Evolutionary conservation across 2,797 vertebrate genomes (phyloP).

Genomic region (Australoheros facetus): DNA sequence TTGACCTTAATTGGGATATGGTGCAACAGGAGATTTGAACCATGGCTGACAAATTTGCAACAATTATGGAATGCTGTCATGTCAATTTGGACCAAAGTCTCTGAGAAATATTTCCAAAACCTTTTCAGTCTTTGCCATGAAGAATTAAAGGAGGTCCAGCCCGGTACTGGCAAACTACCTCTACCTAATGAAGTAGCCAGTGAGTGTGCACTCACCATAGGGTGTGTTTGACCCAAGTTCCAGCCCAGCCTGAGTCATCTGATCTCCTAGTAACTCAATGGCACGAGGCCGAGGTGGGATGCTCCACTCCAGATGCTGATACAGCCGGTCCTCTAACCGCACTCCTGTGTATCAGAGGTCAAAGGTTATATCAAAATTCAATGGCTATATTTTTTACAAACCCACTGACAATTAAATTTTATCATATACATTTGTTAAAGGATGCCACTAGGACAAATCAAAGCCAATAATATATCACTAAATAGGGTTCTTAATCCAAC

Average conservation of each 20-base stretch:
- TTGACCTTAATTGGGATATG: too few relatives aligned
- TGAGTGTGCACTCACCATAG: constrained; percentile 83
- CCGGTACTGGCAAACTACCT: not conserved
- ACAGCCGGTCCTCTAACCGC: constrained; percentile 94
- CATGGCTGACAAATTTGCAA: too few relatives aligned
- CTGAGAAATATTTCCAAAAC: too few relatives aligned
- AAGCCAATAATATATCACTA: too few relatives aligned
- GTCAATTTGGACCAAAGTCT: too few relatives aligned
- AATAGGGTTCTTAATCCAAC: not conserved
- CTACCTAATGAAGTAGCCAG: not conserved
- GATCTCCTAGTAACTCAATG: constrained; percentile 89
- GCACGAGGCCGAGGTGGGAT: constrained; percentile 87
- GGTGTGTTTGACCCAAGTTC: constrained; percentile 93
- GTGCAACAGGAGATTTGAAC: too few relatives aligned
- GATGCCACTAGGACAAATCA: not conserved
- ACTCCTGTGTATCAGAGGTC: constrained; percentile 80
- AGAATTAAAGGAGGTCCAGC: not conserved
- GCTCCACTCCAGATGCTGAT: constrained; percentile 93
- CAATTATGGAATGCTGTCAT: too few relatives aligned
- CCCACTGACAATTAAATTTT: not conserved
- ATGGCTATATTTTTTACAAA: not conserved
- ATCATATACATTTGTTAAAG: not conserved
- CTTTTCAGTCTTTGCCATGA: too few relatives aligned
- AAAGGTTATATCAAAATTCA: not conserved
- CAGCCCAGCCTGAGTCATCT: constrained; percentile 91